Percentiles rank a stretch among this genome's conserved stretches.
Conservation (phyloP, 2,113 vertebrate species). For the Polypterus senegalus region DNA sequence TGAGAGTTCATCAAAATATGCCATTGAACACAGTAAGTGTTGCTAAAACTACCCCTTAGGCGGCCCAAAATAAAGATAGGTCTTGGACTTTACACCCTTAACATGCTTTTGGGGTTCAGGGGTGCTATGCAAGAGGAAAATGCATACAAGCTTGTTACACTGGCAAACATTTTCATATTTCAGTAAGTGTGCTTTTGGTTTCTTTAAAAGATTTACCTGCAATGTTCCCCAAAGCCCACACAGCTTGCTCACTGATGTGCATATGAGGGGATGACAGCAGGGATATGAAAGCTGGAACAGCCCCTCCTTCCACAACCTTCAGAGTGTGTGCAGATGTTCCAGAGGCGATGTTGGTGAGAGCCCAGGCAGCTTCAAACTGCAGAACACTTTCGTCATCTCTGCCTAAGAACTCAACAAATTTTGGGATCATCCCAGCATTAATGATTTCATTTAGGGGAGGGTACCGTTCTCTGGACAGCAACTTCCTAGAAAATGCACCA, state of each 20-base stretch:
- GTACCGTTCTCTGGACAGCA: slow-evolving; percentile 65
- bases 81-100: too few species aligned
- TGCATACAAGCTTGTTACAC: too few species aligned
- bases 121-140: too few species aligned
- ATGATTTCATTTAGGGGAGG: slow-evolving; percentile 64
- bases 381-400: slow-evolving; percentile 39
- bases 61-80: too few species aligned
- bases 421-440: slow-evolving; percentile 57
- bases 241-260: slow-evolving; percentile 75
- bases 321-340: slow-evolving; percentile 72
- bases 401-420: slow-evolving; percentile 65
- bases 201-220: slow-evolving; percentile 52
- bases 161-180: too few species aligned
- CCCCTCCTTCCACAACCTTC: slow-evolving; percentile 70
- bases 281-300: slow-evolving; percentile 58
- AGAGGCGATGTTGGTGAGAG: slow-evolving; percentile 79
- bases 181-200: not conserved
- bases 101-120: too few species aligned
- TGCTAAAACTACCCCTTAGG: too few species aligned
- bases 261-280: slow-evolving; percentile 64
- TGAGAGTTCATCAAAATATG: too few species aligned
- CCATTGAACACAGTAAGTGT: too few species aligned
- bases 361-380: slow-evolving; percentile 88
- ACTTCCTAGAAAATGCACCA: slow-evolving; percentile 41
- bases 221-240: slow-evolving; percentile 88